phyloP scores from a whole-genome alignment of 2,888 invertebrate genomes.

The Fabriciana adippe region DNA sequence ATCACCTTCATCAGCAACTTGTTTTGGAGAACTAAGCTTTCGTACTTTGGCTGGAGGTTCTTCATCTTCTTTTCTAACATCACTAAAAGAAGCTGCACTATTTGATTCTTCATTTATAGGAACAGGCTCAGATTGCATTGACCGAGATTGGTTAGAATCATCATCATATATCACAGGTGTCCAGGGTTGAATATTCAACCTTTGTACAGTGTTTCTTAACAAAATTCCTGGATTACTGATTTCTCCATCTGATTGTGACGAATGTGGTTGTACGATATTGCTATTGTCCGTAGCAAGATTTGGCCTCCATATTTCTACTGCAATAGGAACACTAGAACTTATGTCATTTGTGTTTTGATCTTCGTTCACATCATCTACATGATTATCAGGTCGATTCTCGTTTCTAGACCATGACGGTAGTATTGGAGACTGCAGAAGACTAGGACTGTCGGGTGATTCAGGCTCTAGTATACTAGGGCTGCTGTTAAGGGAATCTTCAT shows the following conservation, averaged over 20 bases:
- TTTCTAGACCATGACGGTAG: neutral
- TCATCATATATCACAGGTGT: constrained; percentile 35
- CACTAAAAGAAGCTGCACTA: constrained; percentile 45
- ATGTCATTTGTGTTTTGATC: constrained; percentile 1
- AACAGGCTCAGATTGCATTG: constrained; percentile 41
- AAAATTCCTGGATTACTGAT: constrained; percentile 7
- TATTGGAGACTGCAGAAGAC: neutral
- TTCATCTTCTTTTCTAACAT: constrained; percentile 36
- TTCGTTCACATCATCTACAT: neutral
- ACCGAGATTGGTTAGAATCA: constrained; percentile 42
- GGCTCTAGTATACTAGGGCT: constrained; percentile 45
- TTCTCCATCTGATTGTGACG: constrained; percentile 19
- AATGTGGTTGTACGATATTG: constrained; percentile 13
- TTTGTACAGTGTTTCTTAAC: constrained; percentile 11
- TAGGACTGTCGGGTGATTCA: constrained; percentile 46
- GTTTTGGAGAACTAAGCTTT: constrained; percentile 51
- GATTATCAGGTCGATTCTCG: neutral
- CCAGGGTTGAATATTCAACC: constrained; percentile 30
- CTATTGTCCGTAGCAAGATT: neutral
- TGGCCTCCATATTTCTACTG: constrained; percentile 9
- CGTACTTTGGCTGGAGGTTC: constrained; percentile 63
- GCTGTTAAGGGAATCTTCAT: constrained; percentile 28
- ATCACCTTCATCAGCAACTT: constrained; percentile 77
- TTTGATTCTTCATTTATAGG: constrained; percentile 47
- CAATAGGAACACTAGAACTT: neutral